Base-by-base conservation (phyloP, 1,140 invertebrate species). In the Cardiocondyla obscurior region DNA sequence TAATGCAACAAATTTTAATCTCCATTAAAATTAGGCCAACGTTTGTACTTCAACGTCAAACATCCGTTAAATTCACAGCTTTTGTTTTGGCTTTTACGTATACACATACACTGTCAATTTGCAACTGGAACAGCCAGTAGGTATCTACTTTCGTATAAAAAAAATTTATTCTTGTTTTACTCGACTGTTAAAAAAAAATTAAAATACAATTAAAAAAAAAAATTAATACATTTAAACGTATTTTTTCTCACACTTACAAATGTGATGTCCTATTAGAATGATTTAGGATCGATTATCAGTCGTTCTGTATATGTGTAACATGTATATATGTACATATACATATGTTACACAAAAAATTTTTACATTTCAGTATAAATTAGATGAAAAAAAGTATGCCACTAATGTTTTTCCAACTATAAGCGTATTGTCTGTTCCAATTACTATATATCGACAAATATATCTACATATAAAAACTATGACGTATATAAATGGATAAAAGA, bases 21-120 rank as follows among this genome's bases (percentile, higher is more conserved):
- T 12, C 36, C n/a, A 44, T 22, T 44, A 36, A 70, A 70, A 53
- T 76, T 51, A 76, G 58, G 73, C 57, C 58, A 76, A 64, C 58
- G 22, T 64, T 76, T 76, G 73, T 76, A 76, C 73, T 74, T 60
- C 28, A 58, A 16, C 0, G 10, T 53, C 42, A 36, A 70, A 51
- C 12, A 3, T 55, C 14, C 49, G 0, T 53, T 72, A 39, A 72
- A 72, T 55, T 72, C 69, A 73, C 73, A 64, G 73, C 73, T 76
- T 64, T 64, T 5, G 28, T 60, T 62, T 62, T 74, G 72, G 44
- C 58, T 76, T 64, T 76, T 5, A 3, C 14, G 16, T 42, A 49
- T 49, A 16, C 10, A 76, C 22, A 16, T 19, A 22, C 22, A n/a
- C 30, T 76, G 36, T 73, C 28, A 30, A 73, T 69, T 70, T 51